Conservation (phyloP, 2,113 vertebrate genomes). For the Psettodes erumei region DNA sequence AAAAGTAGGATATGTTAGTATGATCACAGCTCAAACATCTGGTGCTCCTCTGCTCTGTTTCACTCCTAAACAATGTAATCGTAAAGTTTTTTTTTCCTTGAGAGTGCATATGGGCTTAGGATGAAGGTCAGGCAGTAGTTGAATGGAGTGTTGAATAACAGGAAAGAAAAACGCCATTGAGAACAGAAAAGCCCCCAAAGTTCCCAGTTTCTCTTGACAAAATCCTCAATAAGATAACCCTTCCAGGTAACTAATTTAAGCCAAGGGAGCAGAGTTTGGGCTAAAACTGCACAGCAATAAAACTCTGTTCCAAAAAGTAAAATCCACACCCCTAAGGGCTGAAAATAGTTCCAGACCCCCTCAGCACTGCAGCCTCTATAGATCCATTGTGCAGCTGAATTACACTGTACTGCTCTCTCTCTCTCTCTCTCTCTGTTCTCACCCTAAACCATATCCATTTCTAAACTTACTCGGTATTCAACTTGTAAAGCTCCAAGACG, state of each 20-base stretch:
- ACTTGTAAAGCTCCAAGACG: not conserved
- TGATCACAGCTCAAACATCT: slow-evolving; percentile 44
- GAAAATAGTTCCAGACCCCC: slow-evolving; percentile 58
- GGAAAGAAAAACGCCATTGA: slow-evolving; percentile 31
- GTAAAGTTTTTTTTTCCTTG: slow-evolving; percentile 3
- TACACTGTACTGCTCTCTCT: not conserved
- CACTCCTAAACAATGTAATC: slow-evolving; percentile 14
- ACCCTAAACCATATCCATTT: not conserved
- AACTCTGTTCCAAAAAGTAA: slow-evolving; percentile 63
- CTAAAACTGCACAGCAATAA: slow-evolving; percentile 52
- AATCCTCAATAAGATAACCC: slow-evolving; percentile 48
- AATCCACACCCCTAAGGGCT: slow-evolving; percentile 50
- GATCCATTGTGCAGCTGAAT: slow-evolving; percentile 27
- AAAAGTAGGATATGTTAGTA: slow-evolving; percentile 29
- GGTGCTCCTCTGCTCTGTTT: slow-evolving; percentile 29
- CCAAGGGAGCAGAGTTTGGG: slow-evolving; percentile 52
- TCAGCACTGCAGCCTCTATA: slow-evolving; percentile 34
- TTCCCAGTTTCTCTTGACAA: slow-evolving; percentile 41
- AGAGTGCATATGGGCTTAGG: slow-evolving; percentile 23
- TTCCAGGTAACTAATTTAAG: slow-evolving; percentile 69
- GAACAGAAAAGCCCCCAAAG: slow-evolving; percentile 52
- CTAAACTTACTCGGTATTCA: slow-evolving; percentile 6
- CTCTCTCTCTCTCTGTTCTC: slow-evolving; percentile 15
- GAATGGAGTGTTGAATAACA: slow-evolving; percentile 25
- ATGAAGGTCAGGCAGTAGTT: slow-evolving; percentile 43